phyloP scores from a whole-genome alignment of 1,140 invertebrate species.

The Drosophila nasuta region DNA sequence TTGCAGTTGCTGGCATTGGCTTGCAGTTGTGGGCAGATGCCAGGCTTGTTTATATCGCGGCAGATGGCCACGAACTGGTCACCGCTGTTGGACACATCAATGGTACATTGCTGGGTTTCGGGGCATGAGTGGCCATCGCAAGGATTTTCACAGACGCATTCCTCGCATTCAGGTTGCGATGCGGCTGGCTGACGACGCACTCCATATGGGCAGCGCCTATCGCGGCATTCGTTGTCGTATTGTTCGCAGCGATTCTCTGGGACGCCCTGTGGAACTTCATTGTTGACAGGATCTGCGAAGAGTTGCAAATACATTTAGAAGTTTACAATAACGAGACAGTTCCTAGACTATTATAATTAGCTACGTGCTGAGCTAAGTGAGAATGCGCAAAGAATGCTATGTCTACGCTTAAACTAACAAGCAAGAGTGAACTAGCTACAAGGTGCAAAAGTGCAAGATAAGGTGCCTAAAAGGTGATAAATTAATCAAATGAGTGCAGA shows the following conservation, averaged over 20 bases:
- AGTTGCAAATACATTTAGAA: neutral
- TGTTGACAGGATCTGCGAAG: conserved; percentile 52
- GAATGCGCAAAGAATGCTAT: conserved; percentile 55
- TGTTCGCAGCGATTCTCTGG: conserved; percentile 85
- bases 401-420: conserved; percentile 52
- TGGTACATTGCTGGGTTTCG: conserved; percentile 88
- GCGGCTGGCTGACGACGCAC: conserved; percentile 89
- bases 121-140: conserved; percentile 89
- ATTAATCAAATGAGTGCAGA: conserved; percentile 40
- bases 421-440: conserved; percentile 50
- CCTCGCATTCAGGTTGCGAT: conserved; percentile 87
- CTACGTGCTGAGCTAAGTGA: conserved; percentile 70
- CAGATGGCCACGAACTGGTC: conserved; percentile 87
- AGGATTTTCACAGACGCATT: conserved; percentile 92
- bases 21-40: conserved; percentile 88
- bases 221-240: conserved; percentile 87
- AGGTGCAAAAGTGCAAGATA: conserved; percentile 37
- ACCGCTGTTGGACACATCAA: conserved; percentile 86
- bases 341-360: neutral
- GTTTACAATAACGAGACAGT: neutral
- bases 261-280: conserved; percentile 58
- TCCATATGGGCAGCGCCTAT: conserved; percentile 90
- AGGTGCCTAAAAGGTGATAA: conserved; percentile 32
- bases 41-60: conserved; percentile 90
- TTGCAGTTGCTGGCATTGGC: conserved; percentile 86